These are phyloP conservation scores for Drosophila sproati DNA, from an alignment of 1,140 invertebrate species.

Conservation along the genomic window DNA sequence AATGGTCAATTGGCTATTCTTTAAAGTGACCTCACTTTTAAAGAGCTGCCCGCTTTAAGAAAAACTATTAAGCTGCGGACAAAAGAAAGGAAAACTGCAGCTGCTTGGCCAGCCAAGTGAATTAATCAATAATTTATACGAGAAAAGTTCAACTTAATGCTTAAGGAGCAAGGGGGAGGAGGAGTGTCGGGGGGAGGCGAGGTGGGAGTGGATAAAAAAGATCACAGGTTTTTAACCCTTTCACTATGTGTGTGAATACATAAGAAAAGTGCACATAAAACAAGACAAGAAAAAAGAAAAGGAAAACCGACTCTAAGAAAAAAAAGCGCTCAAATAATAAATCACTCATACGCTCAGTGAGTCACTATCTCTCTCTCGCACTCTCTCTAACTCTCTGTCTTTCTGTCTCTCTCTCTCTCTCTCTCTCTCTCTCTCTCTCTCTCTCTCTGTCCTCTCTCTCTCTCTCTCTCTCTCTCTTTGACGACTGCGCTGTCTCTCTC, in stretches of 20 bases:
- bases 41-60: conserved; percentile 29
- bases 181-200: neutral
- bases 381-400: conserved; percentile 12
- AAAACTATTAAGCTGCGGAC: conserved; percentile 15
- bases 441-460: conserved; percentile 19
- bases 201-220: conserved; percentile 24
- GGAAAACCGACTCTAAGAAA: neutral
- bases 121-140: conserved; percentile 78
- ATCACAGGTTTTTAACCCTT: conserved; percentile 82
- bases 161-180: conserved; percentile 9
- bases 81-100: conserved; percentile 37
- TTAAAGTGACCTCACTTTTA: neutral
- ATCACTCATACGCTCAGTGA: conserved; percentile 62
- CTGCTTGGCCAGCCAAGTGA: conserved; percentile 41
- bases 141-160: conserved; percentile 54
- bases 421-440: conserved; percentile 15
- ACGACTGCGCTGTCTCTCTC: conserved; percentile 40
- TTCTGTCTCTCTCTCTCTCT: conserved; percentile 16
- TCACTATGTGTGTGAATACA: conserved; percentile 73
- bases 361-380: neutral
- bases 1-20: no score
- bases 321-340: conserved; percentile 56
- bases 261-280: conserved; percentile 51
- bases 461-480: conserved; percentile 12
- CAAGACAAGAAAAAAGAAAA: conserved; percentile 27